phyloP scores from a whole-genome alignment of 23 tunicate genomes.

The Pegea sp. region DNA sequence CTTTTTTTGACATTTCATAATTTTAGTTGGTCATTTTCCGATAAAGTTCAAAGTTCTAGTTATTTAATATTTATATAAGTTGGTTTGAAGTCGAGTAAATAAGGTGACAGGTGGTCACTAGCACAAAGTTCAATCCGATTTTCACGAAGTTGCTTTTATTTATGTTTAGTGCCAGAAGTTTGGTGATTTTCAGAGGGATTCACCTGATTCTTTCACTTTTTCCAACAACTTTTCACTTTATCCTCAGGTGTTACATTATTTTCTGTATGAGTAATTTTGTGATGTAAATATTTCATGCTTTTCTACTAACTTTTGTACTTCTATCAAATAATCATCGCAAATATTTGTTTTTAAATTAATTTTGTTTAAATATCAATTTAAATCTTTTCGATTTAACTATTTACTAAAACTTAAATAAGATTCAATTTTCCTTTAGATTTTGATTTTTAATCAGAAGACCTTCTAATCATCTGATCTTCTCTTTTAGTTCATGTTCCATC shows the following conservation, averaged over 20 bases:
- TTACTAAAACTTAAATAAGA: too few species aligned
- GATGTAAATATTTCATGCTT: background rate
- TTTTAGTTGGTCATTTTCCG: background rate
- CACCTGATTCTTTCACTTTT: constrained; percentile 73
- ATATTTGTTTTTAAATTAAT: background rate
- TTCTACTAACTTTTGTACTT: background rate
- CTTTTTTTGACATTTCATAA: too few species aligned
- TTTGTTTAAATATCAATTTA: background rate
- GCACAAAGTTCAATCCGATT: background rate
- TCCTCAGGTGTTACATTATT: constrained; percentile 51
- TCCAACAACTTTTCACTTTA: constrained; percentile 88
- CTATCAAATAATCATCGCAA: background rate
- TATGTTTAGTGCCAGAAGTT: constrained; percentile 94
- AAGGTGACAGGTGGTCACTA: too few species aligned
- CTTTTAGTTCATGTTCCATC: constrained; percentile 99
- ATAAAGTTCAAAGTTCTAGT: too few species aligned
- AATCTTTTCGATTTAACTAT: too few species aligned
- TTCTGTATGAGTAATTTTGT: background rate
- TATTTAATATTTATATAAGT: too few species aligned
- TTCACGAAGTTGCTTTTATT: background rate
- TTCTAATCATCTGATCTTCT: too few species aligned
- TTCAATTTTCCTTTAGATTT: too few species aligned
- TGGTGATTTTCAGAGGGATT: constrained; percentile 83
- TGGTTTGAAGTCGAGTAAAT: too few species aligned
- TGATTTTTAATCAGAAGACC: too few species aligned